Evolutionary conservation across 2,113 vertebrate species (phyloP), one percentile per base, ranked within the genome.

Genomic region (Gavia stellata): DNA sequence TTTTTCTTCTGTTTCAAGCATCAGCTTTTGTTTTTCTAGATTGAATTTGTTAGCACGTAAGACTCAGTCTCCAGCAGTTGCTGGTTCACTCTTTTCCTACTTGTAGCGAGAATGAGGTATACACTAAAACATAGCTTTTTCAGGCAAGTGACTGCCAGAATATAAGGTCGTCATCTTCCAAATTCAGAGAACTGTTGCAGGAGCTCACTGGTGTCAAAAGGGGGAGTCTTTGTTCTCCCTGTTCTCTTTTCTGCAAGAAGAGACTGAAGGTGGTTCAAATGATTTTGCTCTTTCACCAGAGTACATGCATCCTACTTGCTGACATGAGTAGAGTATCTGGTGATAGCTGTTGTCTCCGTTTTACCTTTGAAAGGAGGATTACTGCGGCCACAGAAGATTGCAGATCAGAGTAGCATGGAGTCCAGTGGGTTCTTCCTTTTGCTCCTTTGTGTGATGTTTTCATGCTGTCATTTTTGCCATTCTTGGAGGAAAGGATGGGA

Each of bases 211-310:
- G 50, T 95, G 92, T 96, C 96, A 82, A 91, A 86, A 95, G 94
- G 88, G 92, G 96, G 96, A 97, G 94, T 91, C 74, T 96, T 92
- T 92, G 91, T 96, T 96, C 89, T 95, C 93, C 36, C 18, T 83
- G 73, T 91, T 79, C 52, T 61, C 38, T 65, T 63, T 36, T 92
- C 56, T 67, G 72, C 24, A 24, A 34, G 71, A 53, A 67, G 56
- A 66, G 33, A 31, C n/a, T 33, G 81, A 87, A 93, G 81, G 62
- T 91, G 66, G 7, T 66, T 86, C 58, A 75, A 31, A 36, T 56
- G 10, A 56, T 68, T 81, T 38, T 81, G 47, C 34, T 84, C 20
- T 78, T 84, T 78, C 53, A 82, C 61, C 23, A 44, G 49, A 61
- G 65, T 47, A 20, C 7, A 6, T 4, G 25, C 61, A 47, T 77